Percentiles rank a stretch among this genome's conserved stretches.
These are phyloP conservation scores for Tetraneura akinire DNA, from an alignment of 1,140 invertebrate genomes.

Conservation along the genomic window DNA sequence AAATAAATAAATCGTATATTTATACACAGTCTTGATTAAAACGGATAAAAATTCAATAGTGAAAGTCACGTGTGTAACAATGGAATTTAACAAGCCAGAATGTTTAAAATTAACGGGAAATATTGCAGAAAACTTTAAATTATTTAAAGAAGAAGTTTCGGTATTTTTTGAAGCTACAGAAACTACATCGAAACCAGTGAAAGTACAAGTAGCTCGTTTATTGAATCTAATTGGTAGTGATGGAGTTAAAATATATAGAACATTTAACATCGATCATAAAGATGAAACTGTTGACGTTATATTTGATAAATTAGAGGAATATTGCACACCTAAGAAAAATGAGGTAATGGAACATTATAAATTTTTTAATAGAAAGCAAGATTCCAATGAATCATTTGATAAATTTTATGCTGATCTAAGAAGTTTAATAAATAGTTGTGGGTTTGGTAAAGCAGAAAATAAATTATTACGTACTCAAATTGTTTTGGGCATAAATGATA, in stretches of 20 bases:
- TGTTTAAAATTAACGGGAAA: not conserved
- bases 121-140: conserved; percentile 13
- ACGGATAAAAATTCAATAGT: not conserved
- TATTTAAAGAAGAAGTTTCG: not conserved
- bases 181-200: not conserved
- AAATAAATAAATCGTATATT: too few species aligned
- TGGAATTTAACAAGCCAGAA: conserved; percentile 9
- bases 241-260: not conserved
- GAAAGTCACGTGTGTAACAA: not conserved
- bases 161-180: conserved; percentile 13
- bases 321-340: not conserved
- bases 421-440: not conserved
- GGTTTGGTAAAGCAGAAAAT: not conserved
- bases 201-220: not conserved
- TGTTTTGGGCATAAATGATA: not conserved
- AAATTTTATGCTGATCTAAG: conserved; percentile 56
- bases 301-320: too few species aligned
- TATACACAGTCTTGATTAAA: not conserved
- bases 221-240: conserved; percentile 2
- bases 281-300: not conserved
- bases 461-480: not conserved
- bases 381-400: conserved; percentile 53
- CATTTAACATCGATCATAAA: conserved; percentile 52
- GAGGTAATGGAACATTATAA: not conserved
- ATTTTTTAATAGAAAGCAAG: not conserved